phyloP scores from a whole-genome alignment of 2,797 vertebrate genomes.

The Cephalopachus bancanus region DNA sequence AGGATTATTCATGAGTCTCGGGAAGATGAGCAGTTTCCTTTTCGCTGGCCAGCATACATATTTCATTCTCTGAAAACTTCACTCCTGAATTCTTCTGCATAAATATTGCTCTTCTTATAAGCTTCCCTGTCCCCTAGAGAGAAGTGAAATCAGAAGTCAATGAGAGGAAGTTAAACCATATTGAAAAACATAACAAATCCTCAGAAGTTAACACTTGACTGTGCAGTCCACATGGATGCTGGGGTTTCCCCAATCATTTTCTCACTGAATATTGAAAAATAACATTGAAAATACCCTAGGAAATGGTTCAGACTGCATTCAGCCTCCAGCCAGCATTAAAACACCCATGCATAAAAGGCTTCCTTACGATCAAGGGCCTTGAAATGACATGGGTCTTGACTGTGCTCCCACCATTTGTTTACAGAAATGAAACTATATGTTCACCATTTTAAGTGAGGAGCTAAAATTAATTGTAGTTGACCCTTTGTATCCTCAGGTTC shows the following conservation, averaged over 20 bases:
- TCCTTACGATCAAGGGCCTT: neutral
- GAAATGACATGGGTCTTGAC: neutral
- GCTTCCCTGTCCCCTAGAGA: conserved; percentile 1
- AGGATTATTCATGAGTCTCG: conserved; percentile 79
- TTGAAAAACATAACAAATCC: conserved; percentile 40
- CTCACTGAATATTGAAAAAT: neutral
- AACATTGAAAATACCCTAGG: neutral
- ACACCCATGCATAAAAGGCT: neutral
- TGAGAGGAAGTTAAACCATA: neutral
- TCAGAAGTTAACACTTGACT: neutral
- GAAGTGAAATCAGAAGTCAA: conserved; percentile 67
- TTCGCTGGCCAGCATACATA: conserved; percentile 60
- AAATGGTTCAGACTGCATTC: neutral
- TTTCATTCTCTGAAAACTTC: conserved; percentile 75
- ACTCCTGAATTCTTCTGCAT: conserved; percentile 71
- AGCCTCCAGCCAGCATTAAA: neutral
- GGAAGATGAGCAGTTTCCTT: conserved; percentile 75
- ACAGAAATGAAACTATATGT: conserved; percentile 3
- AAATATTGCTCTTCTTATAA: conserved; percentile 72
- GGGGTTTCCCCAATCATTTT: neutral
- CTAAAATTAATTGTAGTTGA: conserved; percentile 32
- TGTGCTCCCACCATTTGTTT: neutral
- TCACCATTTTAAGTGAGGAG: conserved; percentile 36
- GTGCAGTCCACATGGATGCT: neutral
- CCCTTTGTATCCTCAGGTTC: neutral